Evolutionary conservation across 53 echinoderm and acorn worm genomes (phyloP).

Genomic region (Antedon mediterranea): DNA sequence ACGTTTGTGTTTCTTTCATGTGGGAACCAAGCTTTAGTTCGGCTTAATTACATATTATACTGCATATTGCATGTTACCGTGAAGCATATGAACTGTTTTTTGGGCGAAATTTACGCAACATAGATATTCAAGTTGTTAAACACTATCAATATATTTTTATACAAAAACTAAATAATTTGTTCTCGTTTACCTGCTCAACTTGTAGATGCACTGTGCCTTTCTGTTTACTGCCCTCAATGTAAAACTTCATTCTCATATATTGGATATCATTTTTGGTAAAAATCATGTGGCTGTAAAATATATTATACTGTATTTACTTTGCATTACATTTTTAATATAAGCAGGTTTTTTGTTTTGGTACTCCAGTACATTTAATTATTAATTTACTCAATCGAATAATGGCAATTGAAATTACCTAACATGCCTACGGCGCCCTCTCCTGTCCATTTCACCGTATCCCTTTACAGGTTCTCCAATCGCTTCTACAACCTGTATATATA

Average conservation of each 20-base stretch:
- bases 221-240: conserved; percentile 69
- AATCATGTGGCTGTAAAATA: conserved; percentile 58
- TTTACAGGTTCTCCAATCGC: conserved; percentile 77
- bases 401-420: conserved; percentile 41
- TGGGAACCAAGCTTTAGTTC: too few relatives aligned
- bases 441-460: conserved; percentile 85
- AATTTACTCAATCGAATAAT: too few relatives aligned
- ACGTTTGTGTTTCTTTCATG: too few relatives aligned
- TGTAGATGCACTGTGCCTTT: conserved; percentile 85
- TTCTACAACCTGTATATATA: conserved; percentile 87
- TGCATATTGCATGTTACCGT: not conserved
- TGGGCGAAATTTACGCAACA: too few relatives aligned
- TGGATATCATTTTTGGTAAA: conserved; percentile 61
- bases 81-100: too few relatives aligned
- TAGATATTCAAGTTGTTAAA: too few relatives aligned
- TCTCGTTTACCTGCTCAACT: conserved; percentile 50
- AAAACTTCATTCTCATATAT: conserved; percentile 92
- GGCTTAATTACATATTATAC: not conserved
- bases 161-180: too few relatives aligned
- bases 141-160: too few relatives aligned
- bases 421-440: conserved; percentile 73
- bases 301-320: not conserved
- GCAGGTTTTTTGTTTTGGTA: not conserved
- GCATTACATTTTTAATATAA: not conserved
- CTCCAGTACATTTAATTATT: not conserved